Evolutionary conservation across 1,140 invertebrate species (phyloP), one percentile per base, ranked within the genome.

Genomic region (Cyphomyrmex costatus): DNA sequence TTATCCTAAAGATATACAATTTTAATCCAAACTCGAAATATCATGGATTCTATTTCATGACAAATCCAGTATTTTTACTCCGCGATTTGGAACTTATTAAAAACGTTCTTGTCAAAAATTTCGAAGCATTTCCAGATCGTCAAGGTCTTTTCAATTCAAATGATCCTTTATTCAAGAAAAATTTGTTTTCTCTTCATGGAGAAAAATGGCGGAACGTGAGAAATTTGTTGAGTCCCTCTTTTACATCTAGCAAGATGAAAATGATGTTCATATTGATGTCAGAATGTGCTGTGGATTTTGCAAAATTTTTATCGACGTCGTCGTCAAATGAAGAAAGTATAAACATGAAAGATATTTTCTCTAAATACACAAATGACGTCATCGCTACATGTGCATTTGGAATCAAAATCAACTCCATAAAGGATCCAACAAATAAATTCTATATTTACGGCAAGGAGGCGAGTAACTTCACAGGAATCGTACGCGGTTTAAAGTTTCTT

Each of bases 351-450:
- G 87, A 92, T 0, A 63, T 36, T 42, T 92, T 95, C 16, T 92
- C 92, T 1, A 91, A 94, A 60, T 96, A 92, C 68, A 94, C 95
- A 1, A 94, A 92, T 19, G 95, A 96, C 73, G 94, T 95, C 4
- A 96, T 96, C 27, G 95, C 95, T 1, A 93, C 90, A 0, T 93
- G 92, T 61, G 95, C 95, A 0, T 96, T 95, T 68, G 95, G 95
- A 0, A 83, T 96, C 0, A 90, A 93, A 19, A 95, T 96, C 1
- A 95, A 97, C 83, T 96, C 96, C 0, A 89, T 95, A 33, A 91
- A 92, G 0, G 83, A 95, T 86, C 76, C 77, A 3, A 77, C 85
- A 3, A 93, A 92, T 58, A 86, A 92, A 3, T 92, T 93, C 53
- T 92, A 90, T 51, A 4, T 89, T 27, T 58, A 88, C n/a, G 92